Evolutionary conservation across 23 tunicate species (phyloP), one percentile per base, ranked within the genome.

Genomic region (Botrylloides violaceus): DNA sequence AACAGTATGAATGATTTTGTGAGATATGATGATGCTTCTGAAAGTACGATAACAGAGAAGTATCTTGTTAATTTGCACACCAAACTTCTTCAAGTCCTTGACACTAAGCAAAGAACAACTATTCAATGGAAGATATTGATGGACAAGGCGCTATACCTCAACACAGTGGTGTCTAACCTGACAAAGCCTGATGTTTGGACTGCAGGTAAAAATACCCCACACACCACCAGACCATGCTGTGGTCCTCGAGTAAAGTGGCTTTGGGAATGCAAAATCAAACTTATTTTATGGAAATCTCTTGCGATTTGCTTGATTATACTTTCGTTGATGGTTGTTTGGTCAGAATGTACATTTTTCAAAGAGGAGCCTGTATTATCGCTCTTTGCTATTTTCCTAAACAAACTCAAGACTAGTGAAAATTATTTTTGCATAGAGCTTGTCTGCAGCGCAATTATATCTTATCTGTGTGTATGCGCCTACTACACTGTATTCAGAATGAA

Each of bases 391-490:
- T 87, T 95, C 50, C 83, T 95, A 22, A 83, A 87, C 71, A 50
- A 81, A 23, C 88, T 89, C 31, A 66, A 70, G 39, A 32, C 58
- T 36, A 90, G 66, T 34, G 64, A 80, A 55, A 66, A 88, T 50
- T 95, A 87, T 60, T 87, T 86, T 56, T 87, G 87, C 72, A 79
- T 95, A 55, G 99, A 95, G 90, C 83, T 95, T 39, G 95, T 87
- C 35, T 65, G 86, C 38, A 81, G 84, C 53, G 71, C 81, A 37
- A 80, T 61, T 22, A 87, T 95, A 58, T 83, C 92, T 21, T 95
- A 95, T 73, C 76, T 95, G 27, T 95, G 99, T 49, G 78, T 95
- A 3, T 95, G 99, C 65, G 99, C 99, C 1, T 95, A 95, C 48
- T 95, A 77, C 77, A 95, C 99, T 35, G 81, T 95, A 72, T 95